These are phyloP conservation scores for Ranitomeya variabilis DNA, from an alignment of 2,113 vertebrate genomes.

Conservation along the genomic window DNA sequence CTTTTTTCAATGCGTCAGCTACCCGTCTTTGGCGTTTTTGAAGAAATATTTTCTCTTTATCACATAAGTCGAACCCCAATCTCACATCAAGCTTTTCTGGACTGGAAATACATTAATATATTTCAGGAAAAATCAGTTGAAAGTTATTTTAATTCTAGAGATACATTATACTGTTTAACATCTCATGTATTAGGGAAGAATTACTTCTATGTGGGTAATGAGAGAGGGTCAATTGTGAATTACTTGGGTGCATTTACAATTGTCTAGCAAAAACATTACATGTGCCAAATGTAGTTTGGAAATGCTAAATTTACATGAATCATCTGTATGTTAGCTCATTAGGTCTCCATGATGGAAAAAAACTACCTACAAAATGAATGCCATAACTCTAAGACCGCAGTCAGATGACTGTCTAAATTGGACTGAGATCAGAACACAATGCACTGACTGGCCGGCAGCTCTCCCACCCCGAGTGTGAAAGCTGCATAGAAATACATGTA, in stretches of 20 bases:
- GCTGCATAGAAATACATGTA: too few relatives aligned
- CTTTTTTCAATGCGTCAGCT: conserved; percentile 71
- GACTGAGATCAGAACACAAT: too few relatives aligned
- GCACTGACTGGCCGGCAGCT: too few relatives aligned
- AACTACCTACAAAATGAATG: not conserved
- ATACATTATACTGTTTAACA: not conserved
- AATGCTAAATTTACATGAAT: too few relatives aligned
- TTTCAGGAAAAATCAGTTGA: not conserved
- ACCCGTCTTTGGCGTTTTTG: conserved; percentile 75
- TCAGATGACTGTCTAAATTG: too few relatives aligned
- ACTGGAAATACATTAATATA: conserved; percentile 47
- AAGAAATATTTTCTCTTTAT: conserved; percentile 77
- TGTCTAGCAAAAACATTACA: too few relatives aligned
- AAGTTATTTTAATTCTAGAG: not conserved
- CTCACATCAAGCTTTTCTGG: conserved; percentile 69
- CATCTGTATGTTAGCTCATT: not conserved
- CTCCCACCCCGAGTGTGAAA: too few relatives aligned
- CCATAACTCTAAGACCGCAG: too few relatives aligned
- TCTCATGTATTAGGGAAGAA: not conserved
- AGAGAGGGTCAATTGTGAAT: not conserved
- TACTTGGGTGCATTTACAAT: too few relatives aligned
- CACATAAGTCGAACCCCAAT: conserved; percentile 72
- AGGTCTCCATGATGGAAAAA: not conserved
- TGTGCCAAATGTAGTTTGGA: too few relatives aligned
- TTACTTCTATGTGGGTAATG: not conserved